Evolutionary conservation across 2,888 invertebrate genomes (phyloP).

Genomic region (Acleris emargana): DNA sequence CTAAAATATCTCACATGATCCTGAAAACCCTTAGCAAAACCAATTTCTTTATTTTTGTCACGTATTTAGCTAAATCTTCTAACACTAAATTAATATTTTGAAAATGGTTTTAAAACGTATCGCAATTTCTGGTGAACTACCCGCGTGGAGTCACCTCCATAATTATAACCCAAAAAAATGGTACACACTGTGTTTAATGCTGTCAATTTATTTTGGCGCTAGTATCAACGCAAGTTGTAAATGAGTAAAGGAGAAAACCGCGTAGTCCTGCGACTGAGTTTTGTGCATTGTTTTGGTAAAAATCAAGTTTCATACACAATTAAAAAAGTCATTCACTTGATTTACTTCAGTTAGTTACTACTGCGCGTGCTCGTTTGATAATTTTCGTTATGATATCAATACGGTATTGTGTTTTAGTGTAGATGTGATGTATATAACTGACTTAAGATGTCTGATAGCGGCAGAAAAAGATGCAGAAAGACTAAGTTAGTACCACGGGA

Average conservation of each 20-base stretch:
- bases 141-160: slow-evolving; percentile 33
- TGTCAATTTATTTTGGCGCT: slow-evolving; percentile 18
- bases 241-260: slow-evolving; percentile 19
- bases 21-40: too few species aligned
- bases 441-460: slow-evolving; percentile 28
- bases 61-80: too few species aligned
- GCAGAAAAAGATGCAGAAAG: slow-evolving; percentile 49
- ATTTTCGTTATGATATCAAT: slow-evolving; percentile 4
- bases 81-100: too few species aligned
- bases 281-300: neutral
- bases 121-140: slow-evolving; percentile 29
- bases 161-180: slow-evolving; percentile 2
- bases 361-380: slow-evolving; percentile 21
- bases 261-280: neutral
- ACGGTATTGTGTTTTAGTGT: neutral
- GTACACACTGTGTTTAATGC: neutral
- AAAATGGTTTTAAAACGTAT: slow-evolving; percentile 24
- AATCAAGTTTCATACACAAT: slow-evolving; percentile 14
- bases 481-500: slow-evolving; percentile 51
- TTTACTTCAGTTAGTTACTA: slow-evolving; percentile 21
- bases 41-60: too few species aligned
- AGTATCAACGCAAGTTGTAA: slow-evolving; percentile 12
- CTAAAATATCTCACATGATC: too few species aligned
- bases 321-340: slow-evolving; percentile 28
- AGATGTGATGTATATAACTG: slow-evolving; percentile 13